phyloP scores from a whole-genome alignment of 2,113 vertebrate species.

The Psittacara wagleri region DNA sequence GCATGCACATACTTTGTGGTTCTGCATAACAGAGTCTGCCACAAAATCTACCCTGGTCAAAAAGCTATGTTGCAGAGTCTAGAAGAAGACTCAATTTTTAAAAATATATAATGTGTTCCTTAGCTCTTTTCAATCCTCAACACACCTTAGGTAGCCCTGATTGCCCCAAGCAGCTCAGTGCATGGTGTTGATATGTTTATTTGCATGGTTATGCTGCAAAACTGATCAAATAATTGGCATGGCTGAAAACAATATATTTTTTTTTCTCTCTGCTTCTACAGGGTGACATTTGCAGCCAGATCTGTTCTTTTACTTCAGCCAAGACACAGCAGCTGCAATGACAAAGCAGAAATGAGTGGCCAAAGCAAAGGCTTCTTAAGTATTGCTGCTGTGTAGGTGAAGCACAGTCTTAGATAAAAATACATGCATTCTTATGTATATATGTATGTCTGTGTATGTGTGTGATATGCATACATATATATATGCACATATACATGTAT shows the following conservation, averaged over 20 bases:
- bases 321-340: not conserved
- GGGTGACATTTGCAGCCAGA: not conserved
- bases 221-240: not conserved
- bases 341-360: not conserved
- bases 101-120: not conserved
- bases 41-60: not conserved
- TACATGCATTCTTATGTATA: not conserved
- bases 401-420: not conserved
- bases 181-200: not conserved
- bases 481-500: not conserved
- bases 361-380: not conserved
- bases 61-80: not conserved
- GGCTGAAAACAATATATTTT: not conserved
- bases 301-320: not conserved
- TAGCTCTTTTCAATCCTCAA: not conserved
- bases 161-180: not conserved
- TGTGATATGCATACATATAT: not conserved
- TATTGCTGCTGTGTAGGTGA: not conserved
- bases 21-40: not conserved
- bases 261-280: not conserved
- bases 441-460: not conserved
- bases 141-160: not conserved
- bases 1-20: rapidly evolving
- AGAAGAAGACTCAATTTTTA: not conserved
- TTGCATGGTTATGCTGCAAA: not conserved